Evolutionary conservation across 2,888 invertebrate genomes (phyloP), one percentile per base, ranked within the genome.

Genomic region (Aquatica leii): DNA sequence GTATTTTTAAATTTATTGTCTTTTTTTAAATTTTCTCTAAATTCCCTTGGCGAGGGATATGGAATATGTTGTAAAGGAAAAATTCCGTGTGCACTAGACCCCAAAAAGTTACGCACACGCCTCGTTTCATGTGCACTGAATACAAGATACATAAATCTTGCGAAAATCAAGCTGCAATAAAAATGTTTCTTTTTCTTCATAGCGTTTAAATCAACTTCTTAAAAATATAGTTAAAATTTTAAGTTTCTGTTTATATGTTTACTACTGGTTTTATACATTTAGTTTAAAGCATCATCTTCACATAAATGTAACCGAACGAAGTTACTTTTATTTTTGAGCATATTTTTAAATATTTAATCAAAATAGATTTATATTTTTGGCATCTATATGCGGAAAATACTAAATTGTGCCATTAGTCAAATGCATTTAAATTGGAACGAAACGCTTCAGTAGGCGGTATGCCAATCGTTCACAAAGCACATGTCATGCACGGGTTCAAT

Each of bases 51-150:
- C 53, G 62, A 57, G 62, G 55, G 40, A 55, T 55, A 49, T 53
- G 55, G 62, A 62, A 57, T 57, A 57, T 46, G 62, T 53, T 57
- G 57, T 62, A 62, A 62, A 62, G 62, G 51, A 59, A 63, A 54
- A 58, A 63, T 63, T 58, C 54, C 58, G 46, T 63, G 63, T 63
- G 63, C 63, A 54, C 48, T 63, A 48, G 63, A 63, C 63, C 63
- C 54, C 62, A 59, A 59, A 63, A 59, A 63, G 72, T 71, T 70
- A 72, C 72, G 69, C 70, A 73, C 73, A 73, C 57, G 59, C 60
- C 57, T 60, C 60, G 60, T 60, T 60, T 65, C 60, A 55, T 57
- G 60, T 65, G 60, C 60, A 65, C 53, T 55, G 60, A 65, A 60
- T 60, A 58, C 57, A 57, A 65, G 60, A 65, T 41, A 59, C 49